phyloP scores from a whole-genome alignment of 2,113 vertebrate genomes.

The Amphilophus citrinellus region DNA sequence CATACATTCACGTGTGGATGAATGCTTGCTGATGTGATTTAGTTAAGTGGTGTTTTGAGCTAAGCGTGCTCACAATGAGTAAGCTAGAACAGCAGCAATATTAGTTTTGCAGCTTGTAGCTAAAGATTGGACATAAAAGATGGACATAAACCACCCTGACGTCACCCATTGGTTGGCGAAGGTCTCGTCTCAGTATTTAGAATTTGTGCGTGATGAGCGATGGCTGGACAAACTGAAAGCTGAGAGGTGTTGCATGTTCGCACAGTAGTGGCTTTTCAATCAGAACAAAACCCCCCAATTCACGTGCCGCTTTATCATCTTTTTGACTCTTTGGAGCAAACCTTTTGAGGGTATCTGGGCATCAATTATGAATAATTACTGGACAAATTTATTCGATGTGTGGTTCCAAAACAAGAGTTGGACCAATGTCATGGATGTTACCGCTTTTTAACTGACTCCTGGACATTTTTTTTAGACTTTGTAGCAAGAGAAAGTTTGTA shows the following conservation, averaged over 20 bases:
- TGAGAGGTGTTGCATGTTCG: neutral
- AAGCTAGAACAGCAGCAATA: neutral
- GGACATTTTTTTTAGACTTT: too few species aligned
- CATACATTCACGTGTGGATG: neutral
- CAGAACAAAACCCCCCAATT: neutral
- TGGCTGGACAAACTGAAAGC: neutral
- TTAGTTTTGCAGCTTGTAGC: neutral
- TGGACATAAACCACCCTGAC: neutral
- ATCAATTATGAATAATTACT: too few species aligned
- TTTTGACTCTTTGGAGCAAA: neutral
- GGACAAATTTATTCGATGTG: too few species aligned
- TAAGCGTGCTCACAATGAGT: neutral
- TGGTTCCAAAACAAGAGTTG: too few species aligned
- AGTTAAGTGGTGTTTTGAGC: constrained; percentile 5
- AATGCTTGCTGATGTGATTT: neutral
- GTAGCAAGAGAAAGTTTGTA: too few species aligned
- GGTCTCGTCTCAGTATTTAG: neutral
- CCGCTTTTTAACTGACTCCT: too few species aligned
- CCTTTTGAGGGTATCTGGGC: neutral
- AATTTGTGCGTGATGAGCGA: neutral
- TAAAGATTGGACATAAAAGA: neutral
- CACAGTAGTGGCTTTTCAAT: neutral
- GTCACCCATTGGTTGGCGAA: neutral
- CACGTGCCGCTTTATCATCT: neutral
- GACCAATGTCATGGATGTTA: too few species aligned